phyloP scores from a whole-genome alignment of 2,797 vertebrate genomes.

The Pseudochaenichthys georgianus region DNA sequence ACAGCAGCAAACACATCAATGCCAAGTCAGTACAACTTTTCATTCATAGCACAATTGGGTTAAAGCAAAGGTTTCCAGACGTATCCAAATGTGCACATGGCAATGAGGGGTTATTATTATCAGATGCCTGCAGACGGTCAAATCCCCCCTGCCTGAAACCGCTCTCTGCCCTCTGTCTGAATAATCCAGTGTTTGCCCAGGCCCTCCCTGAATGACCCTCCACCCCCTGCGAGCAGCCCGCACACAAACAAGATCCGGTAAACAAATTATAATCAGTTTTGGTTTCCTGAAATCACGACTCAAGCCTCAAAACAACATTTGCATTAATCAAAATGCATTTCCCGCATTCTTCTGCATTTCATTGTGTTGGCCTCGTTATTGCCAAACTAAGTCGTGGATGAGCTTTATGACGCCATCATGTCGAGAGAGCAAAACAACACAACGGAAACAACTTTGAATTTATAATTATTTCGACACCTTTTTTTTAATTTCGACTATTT shows the following conservation, averaged over 20 bases:
- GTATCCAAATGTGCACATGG: slow-evolving; percentile 25
- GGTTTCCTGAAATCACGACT: slow-evolving; percentile 44
- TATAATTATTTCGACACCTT: too few relatives aligned
- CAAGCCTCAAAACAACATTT: slow-evolving; percentile 60
- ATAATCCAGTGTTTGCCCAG: slow-evolving; percentile 15
- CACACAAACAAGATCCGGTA: slow-evolving; percentile 34
- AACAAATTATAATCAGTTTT: slow-evolving; percentile 54
- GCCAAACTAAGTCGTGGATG: not conserved
- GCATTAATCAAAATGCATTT: slow-evolving; percentile 60
- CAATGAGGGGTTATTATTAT: slow-evolving; percentile 27
- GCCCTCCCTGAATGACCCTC: slow-evolving; percentile 14
- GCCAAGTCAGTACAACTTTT: slow-evolving; percentile 10
- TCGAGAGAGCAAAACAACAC: not conserved
- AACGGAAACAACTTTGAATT: not conserved
- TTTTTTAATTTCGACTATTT: not conserved
- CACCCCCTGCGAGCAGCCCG: slow-evolving; percentile 14
- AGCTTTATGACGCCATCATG: not conserved
- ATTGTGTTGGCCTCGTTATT: slow-evolving; percentile 42
- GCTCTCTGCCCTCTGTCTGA: slow-evolving; percentile 28
- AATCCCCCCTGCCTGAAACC: slow-evolving; percentile 14
- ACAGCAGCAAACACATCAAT: not conserved
- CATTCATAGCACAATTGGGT: not conserved
- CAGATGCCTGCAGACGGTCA: slow-evolving; percentile 32
- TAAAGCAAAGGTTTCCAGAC: slow-evolving; percentile 10
- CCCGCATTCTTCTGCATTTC: slow-evolving; percentile 23